Evolutionary conservation across 1,140 invertebrate genomes (phyloP), one percentile per base, ranked within the genome.

Genomic region (Psilanteris sp.): DNA sequence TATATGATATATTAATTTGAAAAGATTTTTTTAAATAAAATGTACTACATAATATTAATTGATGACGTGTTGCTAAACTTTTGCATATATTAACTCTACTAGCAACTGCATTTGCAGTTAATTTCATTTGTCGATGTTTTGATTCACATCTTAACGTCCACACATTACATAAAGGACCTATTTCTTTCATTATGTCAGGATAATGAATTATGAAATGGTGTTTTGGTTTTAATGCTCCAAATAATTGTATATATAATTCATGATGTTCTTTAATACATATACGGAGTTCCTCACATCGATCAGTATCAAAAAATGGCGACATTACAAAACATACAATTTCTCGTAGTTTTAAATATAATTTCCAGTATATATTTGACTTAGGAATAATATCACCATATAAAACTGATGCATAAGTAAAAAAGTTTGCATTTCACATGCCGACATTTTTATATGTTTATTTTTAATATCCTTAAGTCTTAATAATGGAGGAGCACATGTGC

Each of bases 391-490:
- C 43, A 2, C 57, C 43, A n/a, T 37, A 29, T 7, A 61, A 20
- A n/a, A 48, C n/a, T 20, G 43, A 46, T 8, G 43, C 43, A 20
- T 48, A 26, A 6, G 34, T 24, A 11, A 61, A 29, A 61, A 61
- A 16, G 43, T 29, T n/a, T 18, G 6, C 41, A 61, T 48, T 44
- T 61, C 57, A 1, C 29, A 48, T 29, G 57, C 43, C 10, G 43
- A 61, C 57, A 61, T 61, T 61, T 39, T 61, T 3, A 61, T 37
- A 14, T 39, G 9, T 36, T 34, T 44, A 4, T 11, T 31, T 31
- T 31, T 31, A n/a, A n/a, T n/a, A n/a, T n/a, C n/a, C n/a, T n/a
- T n/a, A n/a, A n/a, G n/a, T n/a, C n/a, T n/a, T n/a, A n/a, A n/a
- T n/a, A n/a, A n/a, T n/a, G n/a, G n/a, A n/a, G n/a, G n/a, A n/a